Conservation (phyloP, 37 sponge, comb jelly and placozoan species). For the Cliona cf. orientalis region DNA sequence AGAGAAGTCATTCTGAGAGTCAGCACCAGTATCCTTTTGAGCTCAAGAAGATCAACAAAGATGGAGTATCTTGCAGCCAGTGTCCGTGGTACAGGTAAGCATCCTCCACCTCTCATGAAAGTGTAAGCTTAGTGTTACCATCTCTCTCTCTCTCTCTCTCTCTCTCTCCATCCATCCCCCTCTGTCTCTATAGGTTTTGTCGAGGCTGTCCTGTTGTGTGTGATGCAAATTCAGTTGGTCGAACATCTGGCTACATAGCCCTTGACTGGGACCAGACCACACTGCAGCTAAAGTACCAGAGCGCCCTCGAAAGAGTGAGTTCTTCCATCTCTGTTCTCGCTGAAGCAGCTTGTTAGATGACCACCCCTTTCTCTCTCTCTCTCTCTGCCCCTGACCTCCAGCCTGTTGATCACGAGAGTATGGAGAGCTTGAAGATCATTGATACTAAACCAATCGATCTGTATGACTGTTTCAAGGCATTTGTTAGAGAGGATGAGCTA, state of each 20-base stretch:
- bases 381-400: conserved; percentile 30
- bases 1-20: not conserved
- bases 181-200: conserved; percentile 70
- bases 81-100: conserved; percentile 92
- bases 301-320: conserved; percentile 80
- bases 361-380: not conserved
- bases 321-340: not conserved
- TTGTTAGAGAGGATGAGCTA: conserved; percentile 92
- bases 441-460: conserved; percentile 86
- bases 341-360: not conserved
- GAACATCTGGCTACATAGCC: conserved; percentile 65
- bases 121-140: not conserved
- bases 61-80: conserved; percentile 74
- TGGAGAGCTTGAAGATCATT: conserved; percentile 57
- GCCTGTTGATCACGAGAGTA: conserved; percentile 84
- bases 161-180: too few species aligned
- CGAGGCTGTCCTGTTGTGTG: conserved; percentile 84
- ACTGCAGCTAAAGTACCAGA: conserved; percentile 93
- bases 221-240: conserved; percentile 47
- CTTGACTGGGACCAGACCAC: conserved; percentile 95
- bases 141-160: not conserved
- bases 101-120: not conserved
- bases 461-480: conserved; percentile 88
- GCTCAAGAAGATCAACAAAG: conserved; percentile 74
- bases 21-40: conserved; percentile 67